These are phyloP conservation scores for Allygus modestus DNA, from an alignment of 2,888 invertebrate genomes.

Conservation along the genomic window DNA sequence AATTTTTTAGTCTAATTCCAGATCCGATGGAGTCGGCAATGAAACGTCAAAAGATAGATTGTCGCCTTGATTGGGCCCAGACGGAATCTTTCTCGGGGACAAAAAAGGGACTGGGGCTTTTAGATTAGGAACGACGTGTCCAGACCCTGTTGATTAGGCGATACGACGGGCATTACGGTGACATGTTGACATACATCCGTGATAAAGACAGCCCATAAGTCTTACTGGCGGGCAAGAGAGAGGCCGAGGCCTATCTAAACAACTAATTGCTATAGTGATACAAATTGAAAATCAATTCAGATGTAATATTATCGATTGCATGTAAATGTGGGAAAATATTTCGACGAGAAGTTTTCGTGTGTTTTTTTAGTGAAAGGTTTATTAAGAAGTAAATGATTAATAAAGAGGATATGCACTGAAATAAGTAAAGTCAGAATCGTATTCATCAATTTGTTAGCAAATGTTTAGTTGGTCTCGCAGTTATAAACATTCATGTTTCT, in stretches of 20 bases:
- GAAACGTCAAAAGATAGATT: constrained; percentile 16
- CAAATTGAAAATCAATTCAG: neutral
- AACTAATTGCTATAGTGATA: neutral
- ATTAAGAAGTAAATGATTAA: no score
- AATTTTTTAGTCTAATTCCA: constrained; percentile 9
- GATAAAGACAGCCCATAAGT: constrained; percentile 13
- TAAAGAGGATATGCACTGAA: no score
- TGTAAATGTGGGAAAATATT: no score
- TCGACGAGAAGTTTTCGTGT: no score
- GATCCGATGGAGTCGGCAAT: constrained; percentile 1
- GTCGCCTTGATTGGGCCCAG: constrained; percentile 20
- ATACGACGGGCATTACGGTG: neutral
- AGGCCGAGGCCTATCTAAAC: neutral
- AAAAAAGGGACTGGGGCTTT: constrained; percentile 19
- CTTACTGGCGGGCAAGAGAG: neutral
- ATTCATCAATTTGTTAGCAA: no score
- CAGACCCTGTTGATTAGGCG: neutral
- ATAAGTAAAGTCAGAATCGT: no score
- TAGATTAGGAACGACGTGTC: constrained; percentile 14
- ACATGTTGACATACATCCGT: constrained; percentile 36
- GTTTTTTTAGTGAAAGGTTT: no score
- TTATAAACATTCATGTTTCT: no score
- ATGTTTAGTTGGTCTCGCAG: no score
- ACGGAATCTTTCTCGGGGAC: neutral
- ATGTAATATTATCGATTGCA: no score